Conservation (phyloP, 2,113 vertebrate species). For the Scomber colias region DNA sequence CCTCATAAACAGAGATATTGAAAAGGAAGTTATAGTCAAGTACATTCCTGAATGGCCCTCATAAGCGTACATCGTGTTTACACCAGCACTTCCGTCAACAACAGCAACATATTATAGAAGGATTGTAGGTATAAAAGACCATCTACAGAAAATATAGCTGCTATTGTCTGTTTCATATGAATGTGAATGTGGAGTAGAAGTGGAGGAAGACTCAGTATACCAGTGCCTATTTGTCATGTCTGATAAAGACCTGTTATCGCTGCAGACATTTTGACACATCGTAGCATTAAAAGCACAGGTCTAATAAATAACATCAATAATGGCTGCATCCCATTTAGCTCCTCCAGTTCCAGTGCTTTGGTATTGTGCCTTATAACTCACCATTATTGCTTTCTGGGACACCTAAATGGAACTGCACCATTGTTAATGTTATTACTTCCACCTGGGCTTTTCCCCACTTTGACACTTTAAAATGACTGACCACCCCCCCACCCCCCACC, state of each 20-base stretch:
- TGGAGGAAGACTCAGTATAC: no score
- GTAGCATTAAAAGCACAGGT: no score
- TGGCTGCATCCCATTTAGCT: not conserved
- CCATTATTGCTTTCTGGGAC: no score
- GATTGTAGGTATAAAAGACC: not conserved
- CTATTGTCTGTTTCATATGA: not conserved
- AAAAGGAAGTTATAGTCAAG: constrained; percentile 7
- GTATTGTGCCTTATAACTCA: no score
- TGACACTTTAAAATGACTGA: not conserved
- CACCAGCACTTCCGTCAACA: constrained; percentile 1
- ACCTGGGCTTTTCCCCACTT: not conserved
- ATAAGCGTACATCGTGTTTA: not conserved
- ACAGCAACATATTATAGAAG: not conserved
- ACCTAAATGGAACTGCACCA: not conserved
- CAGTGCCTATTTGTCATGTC: no score
- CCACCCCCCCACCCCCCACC: no score
- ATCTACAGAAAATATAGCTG: not conserved
- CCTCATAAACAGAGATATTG: constrained; percentile 9
- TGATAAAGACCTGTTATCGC: no score
- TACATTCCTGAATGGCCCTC: not conserved
- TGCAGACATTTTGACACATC: no score
- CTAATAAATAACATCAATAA: not conserved
- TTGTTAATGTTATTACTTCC: not conserved
- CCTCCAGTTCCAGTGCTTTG: not conserved
- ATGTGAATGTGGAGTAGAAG: no score